These are phyloP conservation scores for Torymus aiolomorphi DNA, from an alignment of 2,888 invertebrate genomes.

Conservation along the genomic window DNA sequence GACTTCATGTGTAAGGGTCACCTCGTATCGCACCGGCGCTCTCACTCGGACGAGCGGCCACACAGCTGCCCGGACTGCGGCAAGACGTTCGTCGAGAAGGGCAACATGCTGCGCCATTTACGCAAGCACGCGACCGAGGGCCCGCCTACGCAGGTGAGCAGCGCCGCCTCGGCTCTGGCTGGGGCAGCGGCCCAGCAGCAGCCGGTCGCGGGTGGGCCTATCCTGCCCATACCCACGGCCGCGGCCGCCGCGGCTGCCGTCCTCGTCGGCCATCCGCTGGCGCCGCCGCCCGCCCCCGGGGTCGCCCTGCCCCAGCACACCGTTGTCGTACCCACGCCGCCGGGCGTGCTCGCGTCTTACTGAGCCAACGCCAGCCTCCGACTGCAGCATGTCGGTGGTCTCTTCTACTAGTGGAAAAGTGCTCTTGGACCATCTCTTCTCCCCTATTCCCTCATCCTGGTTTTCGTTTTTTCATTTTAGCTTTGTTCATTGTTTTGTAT, in stretches of 20 bases:
- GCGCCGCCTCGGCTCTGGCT: slow-evolving; percentile 71
- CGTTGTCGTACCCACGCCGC: slow-evolving; percentile 78
- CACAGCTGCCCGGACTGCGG: slow-evolving; percentile 84
- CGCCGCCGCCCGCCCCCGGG: slow-evolving; percentile 62
- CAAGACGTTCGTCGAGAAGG: slow-evolving; percentile 88
- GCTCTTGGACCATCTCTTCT: background rate
- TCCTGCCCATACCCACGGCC: slow-evolving; percentile 71
- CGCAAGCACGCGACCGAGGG: slow-evolving; percentile 82
- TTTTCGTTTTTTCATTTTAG: background rate
- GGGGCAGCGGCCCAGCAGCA: slow-evolving; percentile 66
- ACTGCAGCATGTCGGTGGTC: slow-evolving; percentile 27
- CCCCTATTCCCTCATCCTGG: background rate
- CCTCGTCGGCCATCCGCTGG: slow-evolving; percentile 72
- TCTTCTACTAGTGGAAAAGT: slow-evolving; percentile 44
- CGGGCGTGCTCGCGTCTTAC: slow-evolving; percentile 77
- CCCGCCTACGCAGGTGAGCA: slow-evolving; percentile 72
- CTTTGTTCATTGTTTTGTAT: too few relatives aligned
- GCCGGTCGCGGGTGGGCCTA: slow-evolving; percentile 74
- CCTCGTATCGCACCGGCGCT: slow-evolving; percentile 87
- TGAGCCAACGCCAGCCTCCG: slow-evolving; percentile 61
- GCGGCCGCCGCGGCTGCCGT: slow-evolving; percentile 76
- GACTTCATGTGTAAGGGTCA: slow-evolving; percentile 94
- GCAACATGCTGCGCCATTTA: slow-evolving; percentile 85
- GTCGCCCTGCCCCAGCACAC: slow-evolving; percentile 76
- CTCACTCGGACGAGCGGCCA: slow-evolving; percentile 82